Evolutionary conservation across 1,140 invertebrate genomes (phyloP), one percentile per base, ranked within the genome.

Genomic region (Hesperophylax magnus): DNA sequence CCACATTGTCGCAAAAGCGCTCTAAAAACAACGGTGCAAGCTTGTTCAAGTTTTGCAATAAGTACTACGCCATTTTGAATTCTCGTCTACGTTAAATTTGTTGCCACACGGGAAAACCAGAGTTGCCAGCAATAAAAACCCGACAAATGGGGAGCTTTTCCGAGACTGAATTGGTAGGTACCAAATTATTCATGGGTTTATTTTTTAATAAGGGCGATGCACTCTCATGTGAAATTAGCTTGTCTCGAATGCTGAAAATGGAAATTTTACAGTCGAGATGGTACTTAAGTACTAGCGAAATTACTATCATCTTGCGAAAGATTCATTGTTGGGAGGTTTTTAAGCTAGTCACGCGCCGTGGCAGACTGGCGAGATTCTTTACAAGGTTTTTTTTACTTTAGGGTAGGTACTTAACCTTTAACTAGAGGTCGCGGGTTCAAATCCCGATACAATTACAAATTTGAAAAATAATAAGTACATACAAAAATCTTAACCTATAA

Each of bases 31-130:
- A 11, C 52, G 18, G 47, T 72, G 69, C 47, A 72, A 72, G 39
- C 56, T 72, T 72, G 47, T 72, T 52, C 47, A 72, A 72, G 39
- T 72, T 72, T 72, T 15, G 69, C 69, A 72, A 72, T 72, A 72
- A 72, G 11, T 34, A 34, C 34, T 14, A 22, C 52, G 69, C 69
- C 69, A 72, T 72, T 72, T 72, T 72, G 52, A 72, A 72, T 53
- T 72, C 69, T 53, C 69, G 52, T 72, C 22, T n/a, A 72, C n/a
- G 31, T 34, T 69, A 18, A 69, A 69, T 69, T 54, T 72, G 69
- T 72, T 54, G 11, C 69, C 69, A 72, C 34, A 53, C 34, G 18
- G 22, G 67, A 71, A 72, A 72, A 53, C 17, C 34, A 20, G 39
- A 18, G 65, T 39, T 34, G 65, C 24, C n/a, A 8, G 34, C 27